Evolutionary conservation across 2,888 invertebrate genomes (phyloP).

Genomic region (Pachydiplax longipennis): DNA sequence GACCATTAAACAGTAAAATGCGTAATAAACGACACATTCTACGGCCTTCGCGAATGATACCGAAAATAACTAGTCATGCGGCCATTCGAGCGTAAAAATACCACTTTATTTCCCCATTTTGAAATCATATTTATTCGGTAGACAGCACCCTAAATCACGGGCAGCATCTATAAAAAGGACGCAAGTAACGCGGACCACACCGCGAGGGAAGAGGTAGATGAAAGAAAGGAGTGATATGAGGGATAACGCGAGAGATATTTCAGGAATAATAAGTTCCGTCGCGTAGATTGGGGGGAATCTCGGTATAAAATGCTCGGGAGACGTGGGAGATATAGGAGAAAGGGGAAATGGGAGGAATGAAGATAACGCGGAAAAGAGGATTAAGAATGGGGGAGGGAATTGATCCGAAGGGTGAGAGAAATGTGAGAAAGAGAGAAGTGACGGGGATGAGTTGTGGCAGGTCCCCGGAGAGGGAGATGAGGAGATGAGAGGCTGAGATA

Average conservation of each 20-base stretch:
- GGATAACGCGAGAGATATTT: not conserved
- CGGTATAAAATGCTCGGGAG: not conserved
- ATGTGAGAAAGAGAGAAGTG: not conserved
- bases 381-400: slow-evolving; percentile 3
- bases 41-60: no score
- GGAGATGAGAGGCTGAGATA: slow-evolving; percentile 27
- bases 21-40: no score
- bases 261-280: not conserved
- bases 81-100: no score
- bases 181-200: not conserved
- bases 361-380: slow-evolving; percentile 12
- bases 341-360: not conserved
- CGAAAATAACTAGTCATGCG: no score
- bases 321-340: not conserved
- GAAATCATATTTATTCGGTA: no score
- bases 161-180: no score
- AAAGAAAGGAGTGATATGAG: not conserved
- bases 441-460: not conserved
- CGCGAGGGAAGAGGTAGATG: not conserved
- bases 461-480: not conserved
- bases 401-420: not conserved
- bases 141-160: no score
- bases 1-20: no score
- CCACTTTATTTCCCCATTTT: no score
- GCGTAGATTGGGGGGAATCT: not conserved